Base-by-base conservation (phyloP, 2,888 invertebrate genomes). In the Andrena minutula region DNA sequence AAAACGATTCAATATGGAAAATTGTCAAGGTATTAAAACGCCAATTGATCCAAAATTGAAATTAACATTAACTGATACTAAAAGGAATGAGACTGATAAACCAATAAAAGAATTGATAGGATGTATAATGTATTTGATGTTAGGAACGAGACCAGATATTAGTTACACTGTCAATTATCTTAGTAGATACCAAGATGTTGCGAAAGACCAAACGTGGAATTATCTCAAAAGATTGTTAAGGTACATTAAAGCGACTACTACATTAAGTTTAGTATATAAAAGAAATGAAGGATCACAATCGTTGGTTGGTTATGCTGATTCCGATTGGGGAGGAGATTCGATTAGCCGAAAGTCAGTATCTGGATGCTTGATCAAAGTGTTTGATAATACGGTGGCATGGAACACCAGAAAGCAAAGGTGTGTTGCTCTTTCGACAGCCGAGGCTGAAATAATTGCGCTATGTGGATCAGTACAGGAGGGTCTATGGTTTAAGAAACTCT, bases 91-190 rank as follows among this genome's bases (percentile, higher is more conserved):
- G 12, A 35, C 2, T 16, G 30, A 63, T 0, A 63, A 63, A 12
- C 23, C 63, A 0, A 2, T 41, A 20, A 63, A 20, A 63, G 79
- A 79, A n/a, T 1, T 75, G 30, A 53, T 79, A 60, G 75, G 70
- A 2, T 70, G 70, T 16, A 47, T 79, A 56, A 74, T 79, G 79
- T 79, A 64, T 2, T 28, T 74, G 0, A 79, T 73, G 74, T 12
- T 70, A 66, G 35, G 51, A n/a, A 26, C 71, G 2, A 7, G 74
- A 8, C 64, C 69, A 23, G 74, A 74, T 60, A 16, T 70, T 10
- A 70, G 74, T 30, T 75, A 64, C 28, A 64, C 35, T 0, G 0
- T 79, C 0, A 74, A 70, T 12, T 79, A 60, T 20, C 66, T 75
- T 10, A 75, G 74, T 56, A 53, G 65, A 0, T 75, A 35, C 4